Conservation (phyloP, 1,140 invertebrate genomes). For the Cheumatopsyche charites region DNA sequence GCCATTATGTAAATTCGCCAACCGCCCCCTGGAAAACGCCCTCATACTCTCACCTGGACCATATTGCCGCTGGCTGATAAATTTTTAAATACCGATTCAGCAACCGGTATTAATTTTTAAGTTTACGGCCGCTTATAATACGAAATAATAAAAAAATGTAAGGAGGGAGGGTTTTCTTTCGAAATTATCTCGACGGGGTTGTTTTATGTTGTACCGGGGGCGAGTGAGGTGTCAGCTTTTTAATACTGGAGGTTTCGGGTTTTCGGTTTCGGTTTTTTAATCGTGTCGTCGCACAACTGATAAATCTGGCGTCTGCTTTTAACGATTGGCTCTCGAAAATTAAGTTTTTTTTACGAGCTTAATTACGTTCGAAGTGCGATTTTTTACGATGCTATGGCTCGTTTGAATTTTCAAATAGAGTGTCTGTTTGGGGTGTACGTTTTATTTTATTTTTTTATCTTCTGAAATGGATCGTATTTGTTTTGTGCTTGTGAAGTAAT, state of each 20-base stretch:
- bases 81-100: slow-evolving; percentile 45
- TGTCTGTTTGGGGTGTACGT: no score
- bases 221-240: neutral
- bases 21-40: no score
- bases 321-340: slow-evolving; percentile 18
- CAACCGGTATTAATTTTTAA: slow-evolving; percentile 43
- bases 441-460: no score
- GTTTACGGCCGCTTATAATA: slow-evolving; percentile 31
- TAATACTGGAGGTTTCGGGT: neutral
- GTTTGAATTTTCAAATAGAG: no score
- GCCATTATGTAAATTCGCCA: slow-evolving; percentile 43
- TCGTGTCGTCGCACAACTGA: neutral
- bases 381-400: no score
- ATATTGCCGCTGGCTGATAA: slow-evolving; percentile 42
- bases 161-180: neutral
- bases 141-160: neutral
- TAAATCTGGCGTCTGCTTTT: slow-evolving; percentile 15
- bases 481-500: no score
- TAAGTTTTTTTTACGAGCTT: slow-evolving; percentile 20
- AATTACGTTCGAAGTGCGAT: slow-evolving; percentile 7
- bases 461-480: no score
- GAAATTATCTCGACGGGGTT: slow-evolving; percentile 14
- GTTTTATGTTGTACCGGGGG: neutral
- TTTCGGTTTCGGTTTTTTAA: neutral
- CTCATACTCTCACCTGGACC: neutral